phyloP scores from a whole-genome alignment of 2,797 vertebrate species.

The Sus cebifrons region DNA sequence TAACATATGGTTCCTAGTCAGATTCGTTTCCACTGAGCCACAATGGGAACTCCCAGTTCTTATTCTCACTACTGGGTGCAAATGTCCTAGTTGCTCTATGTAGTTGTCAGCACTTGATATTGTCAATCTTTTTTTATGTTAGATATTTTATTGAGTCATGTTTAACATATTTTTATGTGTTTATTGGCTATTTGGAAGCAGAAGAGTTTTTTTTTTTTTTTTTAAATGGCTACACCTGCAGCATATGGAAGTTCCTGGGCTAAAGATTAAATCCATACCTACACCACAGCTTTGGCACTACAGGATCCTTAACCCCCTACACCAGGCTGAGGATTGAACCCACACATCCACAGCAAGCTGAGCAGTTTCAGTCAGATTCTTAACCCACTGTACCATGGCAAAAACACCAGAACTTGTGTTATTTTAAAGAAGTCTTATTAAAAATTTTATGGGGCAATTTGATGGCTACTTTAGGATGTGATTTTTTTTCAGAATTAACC shows the following conservation, averaged over 20 bases:
- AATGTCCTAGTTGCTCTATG: background rate
- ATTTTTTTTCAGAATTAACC: conserved; percentile 4
- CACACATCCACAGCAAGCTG: too few species aligned
- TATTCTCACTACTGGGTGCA: background rate
- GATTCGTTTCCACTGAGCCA: too few species aligned
- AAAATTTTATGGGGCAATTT: background rate
- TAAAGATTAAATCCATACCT: too few species aligned
- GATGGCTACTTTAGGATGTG: background rate
- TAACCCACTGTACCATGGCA: too few species aligned
- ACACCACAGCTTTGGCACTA: too few species aligned
- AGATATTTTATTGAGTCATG: background rate
- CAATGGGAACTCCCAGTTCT: background rate
- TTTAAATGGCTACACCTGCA: too few species aligned
- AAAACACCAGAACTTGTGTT: background rate
- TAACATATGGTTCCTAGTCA: too few species aligned
- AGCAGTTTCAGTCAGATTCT: too few species aligned
- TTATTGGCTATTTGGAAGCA: background rate
- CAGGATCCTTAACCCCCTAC: too few species aligned
- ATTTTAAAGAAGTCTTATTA: background rate
- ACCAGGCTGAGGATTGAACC: too few species aligned
- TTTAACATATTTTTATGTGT: background rate
- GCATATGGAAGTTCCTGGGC: too few species aligned
- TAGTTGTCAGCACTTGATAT: background rate
- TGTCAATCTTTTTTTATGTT: background rate
- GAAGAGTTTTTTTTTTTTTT: background rate